phyloP scores from a whole-genome alignment of 2,888 invertebrate genomes.

The Frankliniella fusca region DNA sequence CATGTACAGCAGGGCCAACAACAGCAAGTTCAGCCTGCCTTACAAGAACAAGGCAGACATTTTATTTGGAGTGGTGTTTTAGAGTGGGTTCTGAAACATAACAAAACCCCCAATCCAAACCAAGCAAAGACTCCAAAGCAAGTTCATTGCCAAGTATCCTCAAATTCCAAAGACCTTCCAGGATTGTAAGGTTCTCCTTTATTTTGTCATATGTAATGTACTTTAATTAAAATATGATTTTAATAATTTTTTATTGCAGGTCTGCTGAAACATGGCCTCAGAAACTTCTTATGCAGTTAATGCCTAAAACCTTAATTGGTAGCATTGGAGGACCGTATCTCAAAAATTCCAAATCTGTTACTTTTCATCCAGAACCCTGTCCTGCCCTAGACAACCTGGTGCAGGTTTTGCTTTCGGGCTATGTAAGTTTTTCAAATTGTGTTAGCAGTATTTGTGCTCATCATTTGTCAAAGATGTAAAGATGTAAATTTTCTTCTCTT shows the following conservation, averaged over 20 bases:
- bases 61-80: conserved; percentile 73
- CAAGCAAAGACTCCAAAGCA: conserved; percentile 61
- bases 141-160: conserved; percentile 70
- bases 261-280: conserved; percentile 90
- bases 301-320: conserved; percentile 85
- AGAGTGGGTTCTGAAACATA: conserved; percentile 89
- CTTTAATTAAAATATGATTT: neutral
- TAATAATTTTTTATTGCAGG: conserved; percentile 45
- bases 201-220: conserved; percentile 29
- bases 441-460: neutral
- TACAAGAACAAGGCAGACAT: conserved; percentile 51
- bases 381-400: conserved; percentile 80
- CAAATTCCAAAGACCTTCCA: conserved; percentile 71
- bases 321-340: conserved; percentile 81
- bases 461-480: neutral
- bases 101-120: conserved; percentile 65
- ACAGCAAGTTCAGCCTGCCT: neutral
- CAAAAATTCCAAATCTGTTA: conserved; percentile 85
- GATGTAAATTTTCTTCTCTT: conserved; percentile 34
- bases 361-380: conserved; percentile 78
- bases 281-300: conserved; percentile 85
- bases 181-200: conserved; percentile 46
- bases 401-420: conserved; percentile 84
- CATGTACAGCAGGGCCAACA: neutral
- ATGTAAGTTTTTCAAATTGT: conserved; percentile 56